Conservation (phyloP, 2,797 vertebrate genomes). For the Micropoecilia bifurca region DNA sequence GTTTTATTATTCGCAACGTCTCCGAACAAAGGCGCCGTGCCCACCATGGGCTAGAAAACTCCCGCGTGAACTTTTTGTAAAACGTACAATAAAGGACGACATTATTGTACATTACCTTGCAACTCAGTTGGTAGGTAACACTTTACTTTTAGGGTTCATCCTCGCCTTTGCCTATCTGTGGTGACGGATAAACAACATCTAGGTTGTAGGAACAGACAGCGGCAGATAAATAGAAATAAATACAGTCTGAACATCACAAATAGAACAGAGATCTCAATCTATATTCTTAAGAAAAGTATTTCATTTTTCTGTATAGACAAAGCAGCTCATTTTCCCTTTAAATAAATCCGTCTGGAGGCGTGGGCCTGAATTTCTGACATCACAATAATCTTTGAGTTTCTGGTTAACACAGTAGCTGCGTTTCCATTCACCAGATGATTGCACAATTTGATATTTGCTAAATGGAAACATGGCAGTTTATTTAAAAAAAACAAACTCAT, state of each 20-base stretch:
- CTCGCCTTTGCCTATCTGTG: not conserved
- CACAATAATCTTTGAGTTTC: not conserved
- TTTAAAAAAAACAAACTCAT: too few species aligned
- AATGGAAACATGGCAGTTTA: too few species aligned
- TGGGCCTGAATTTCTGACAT: not conserved
- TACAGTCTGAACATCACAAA: not conserved
- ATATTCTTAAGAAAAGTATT: not conserved
- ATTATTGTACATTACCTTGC: not conserved
- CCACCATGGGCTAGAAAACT: conserved; percentile 11
- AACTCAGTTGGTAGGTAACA: not conserved
- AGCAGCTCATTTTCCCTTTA: not conserved
- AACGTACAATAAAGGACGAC: conserved; percentile 6
- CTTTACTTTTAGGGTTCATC: not conserved
- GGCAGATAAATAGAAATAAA: not conserved
- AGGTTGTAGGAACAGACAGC: conserved; percentile 3
- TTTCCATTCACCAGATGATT: too few species aligned
- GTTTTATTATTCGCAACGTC: conserved; percentile 32
- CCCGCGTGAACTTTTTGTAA: not conserved
- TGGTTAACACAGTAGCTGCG: not conserved
- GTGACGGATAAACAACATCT: not conserved
- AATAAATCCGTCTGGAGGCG: not conserved
- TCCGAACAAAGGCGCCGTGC: conserved; percentile 16
- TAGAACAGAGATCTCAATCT: not conserved
- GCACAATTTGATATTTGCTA: too few species aligned
- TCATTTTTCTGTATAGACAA: not conserved